Evolutionary conservation across 2,888 invertebrate genomes (phyloP), one percentile per base, ranked within the genome.

Genomic region (Silvanus unidentatus): DNA sequence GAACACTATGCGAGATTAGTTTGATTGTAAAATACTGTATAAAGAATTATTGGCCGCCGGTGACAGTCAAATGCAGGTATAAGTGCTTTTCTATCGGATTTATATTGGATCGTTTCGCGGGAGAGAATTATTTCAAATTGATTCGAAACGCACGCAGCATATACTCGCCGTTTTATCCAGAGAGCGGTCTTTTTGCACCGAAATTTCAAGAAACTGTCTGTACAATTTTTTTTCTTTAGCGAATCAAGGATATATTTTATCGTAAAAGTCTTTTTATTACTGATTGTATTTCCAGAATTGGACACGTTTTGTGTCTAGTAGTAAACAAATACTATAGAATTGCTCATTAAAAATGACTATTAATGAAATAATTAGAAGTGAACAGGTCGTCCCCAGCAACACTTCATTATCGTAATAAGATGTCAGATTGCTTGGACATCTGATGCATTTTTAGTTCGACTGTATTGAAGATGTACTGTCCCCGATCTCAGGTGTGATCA

Each of bases 331-430:
- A 22, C 22, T 5, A 22, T 22, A 22, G 22, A 22, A 5, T 22
- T 8, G 8, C 3, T 22, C 22, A 8, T 22, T 22, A 22, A 22
- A 22, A 22, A 22, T 22, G 22, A 22, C 8, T 22, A 22, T 22
- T 22, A 22, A 22, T 22, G 22, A 22, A 22, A 22, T 22, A 22
- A 22, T 22, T 22, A 22, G 22, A 22, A 3, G 8, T 22, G 8
- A 22, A 8, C 22, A 22, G 22, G 62, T 64, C 52, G 52, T 61
- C 58, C 44, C 39, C 45, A 54, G 65, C 65, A 65, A 65, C 65
- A 47, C 55, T 61, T 65, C 63, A 59, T 65, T 65, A 65, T 57
- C 59, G 51, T 53, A 53, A 52, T 47, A 47, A 52, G 53, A 43
- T 55, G 48, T 22, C 22, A 22, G 22, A 22, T 32, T 5, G 13